Evolutionary conservation across 2,797 vertebrate genomes (phyloP).

Genomic region (Sorex maritimensis): DNA sequence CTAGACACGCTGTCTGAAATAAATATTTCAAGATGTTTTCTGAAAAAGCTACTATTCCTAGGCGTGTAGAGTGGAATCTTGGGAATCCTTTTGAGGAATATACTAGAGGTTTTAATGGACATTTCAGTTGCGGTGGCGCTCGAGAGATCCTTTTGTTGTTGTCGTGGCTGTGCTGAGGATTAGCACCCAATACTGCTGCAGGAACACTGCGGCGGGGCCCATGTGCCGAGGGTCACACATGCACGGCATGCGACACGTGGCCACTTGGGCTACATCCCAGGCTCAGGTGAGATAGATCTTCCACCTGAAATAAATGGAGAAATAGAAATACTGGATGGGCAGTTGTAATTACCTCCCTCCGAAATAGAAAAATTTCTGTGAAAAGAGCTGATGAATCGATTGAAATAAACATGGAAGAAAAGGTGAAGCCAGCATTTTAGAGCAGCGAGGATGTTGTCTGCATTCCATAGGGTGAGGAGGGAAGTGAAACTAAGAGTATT

Average conservation of each 20-base stretch:
- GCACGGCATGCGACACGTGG: too few relatives aligned
- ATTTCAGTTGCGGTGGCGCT: slow-evolving; percentile 13
- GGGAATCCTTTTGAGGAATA: slow-evolving; percentile 38
- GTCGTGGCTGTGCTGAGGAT: too few relatives aligned
- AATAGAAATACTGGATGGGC: slow-evolving; percentile 23
- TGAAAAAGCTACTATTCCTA: slow-evolving; percentile 34
- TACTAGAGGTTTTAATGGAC: not conserved
- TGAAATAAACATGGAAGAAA: not conserved
- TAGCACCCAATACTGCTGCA: too few relatives aligned
- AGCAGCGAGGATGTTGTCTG: not conserved
- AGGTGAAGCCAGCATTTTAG: not conserved
- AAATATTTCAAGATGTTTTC: slow-evolving; percentile 50
- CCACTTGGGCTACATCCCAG: too few relatives aligned
- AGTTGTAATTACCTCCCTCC: not conserved
- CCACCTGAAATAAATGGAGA: slow-evolving; percentile 28
- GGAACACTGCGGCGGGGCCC: too few relatives aligned
- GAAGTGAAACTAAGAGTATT: not conserved
- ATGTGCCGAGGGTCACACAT: too few relatives aligned
- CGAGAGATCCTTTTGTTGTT: not conserved
- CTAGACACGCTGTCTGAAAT: not conserved
- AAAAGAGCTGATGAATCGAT: slow-evolving; percentile 29
- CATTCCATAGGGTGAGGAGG: not conserved
- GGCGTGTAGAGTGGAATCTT: slow-evolving; percentile 15
- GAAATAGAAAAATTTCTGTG: slow-evolving; percentile 20
- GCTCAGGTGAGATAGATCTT: not conserved